Base-by-base conservation (phyloP, 1,140 invertebrate genomes). In the Caenorhabditis briggsae region DNA sequence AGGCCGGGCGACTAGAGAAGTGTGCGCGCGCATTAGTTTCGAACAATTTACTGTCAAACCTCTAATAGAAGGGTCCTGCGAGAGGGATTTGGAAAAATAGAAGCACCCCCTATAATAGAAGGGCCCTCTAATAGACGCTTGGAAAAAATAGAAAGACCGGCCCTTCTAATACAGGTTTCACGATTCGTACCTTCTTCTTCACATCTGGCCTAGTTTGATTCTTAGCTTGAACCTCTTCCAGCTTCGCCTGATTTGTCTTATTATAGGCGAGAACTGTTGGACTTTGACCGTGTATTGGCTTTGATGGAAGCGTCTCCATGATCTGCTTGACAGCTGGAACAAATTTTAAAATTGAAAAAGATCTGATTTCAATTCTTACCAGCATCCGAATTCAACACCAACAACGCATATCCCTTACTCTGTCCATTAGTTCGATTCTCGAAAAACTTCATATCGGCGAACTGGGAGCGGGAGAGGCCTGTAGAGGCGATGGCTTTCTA, bases 401-500 rank as follows among this genome's bases (percentile, higher is more conserved):
- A 95, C 20, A 97, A 95, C 92, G 96, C 97, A 93, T 97, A 94
- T 59, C 98, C 98, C 94, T 99, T 99, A 0, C 97, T 98, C 93
- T 99, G 98, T 43, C 98, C 98, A 94, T 99, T 99, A 14, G 96
- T 96, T 90, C 98, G 95, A 94, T 99, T 99, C 93, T 99, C 98
- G 94, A 98, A 98, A 93, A 99, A 99, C 93, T 99, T 99, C 16
- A 99, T 96, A 93, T 99, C 98, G 88, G 97, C 94, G 89, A 99
- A 78, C 18, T 78, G 70, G 11, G 70, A 78, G 3, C 70, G 43
- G 3, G 70, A 5, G n/a, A 78, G 82, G 0, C 82, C 82, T n/a
- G 58, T 83, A 6, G 82, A 43, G 12, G 11, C 3, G 12, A 83
- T 55, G 2, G 53, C 65, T 74, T 85, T 74, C 84, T 85, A 65